phyloP scores from a whole-genome alignment of 2,888 invertebrate genomes.

The Synergus umbraculus region DNA sequence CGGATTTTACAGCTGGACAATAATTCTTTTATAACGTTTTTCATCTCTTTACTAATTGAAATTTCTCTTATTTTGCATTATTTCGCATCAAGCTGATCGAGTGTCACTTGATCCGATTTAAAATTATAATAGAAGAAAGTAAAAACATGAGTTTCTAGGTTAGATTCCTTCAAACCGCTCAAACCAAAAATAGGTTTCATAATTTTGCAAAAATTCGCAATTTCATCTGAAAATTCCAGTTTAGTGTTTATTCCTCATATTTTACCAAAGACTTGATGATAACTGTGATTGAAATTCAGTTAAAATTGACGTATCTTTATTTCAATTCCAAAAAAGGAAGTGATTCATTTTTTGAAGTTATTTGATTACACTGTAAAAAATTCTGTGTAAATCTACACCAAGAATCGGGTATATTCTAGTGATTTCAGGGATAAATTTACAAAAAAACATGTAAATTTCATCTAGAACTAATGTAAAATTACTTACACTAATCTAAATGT shows the following conservation, averaged over 20 bases:
- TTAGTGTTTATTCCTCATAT: neutral
- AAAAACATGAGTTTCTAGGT: constrained; percentile 10
- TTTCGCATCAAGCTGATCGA: no score
- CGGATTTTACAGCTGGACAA: constrained; percentile 32
- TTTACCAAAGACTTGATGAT: neutral
- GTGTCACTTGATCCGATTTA: neutral
- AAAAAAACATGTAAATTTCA: no score
- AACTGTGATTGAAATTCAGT: neutral
- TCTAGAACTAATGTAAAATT: no score
- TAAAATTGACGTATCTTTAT: neutral
- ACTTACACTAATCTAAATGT: no score
- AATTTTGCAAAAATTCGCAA: neutral
- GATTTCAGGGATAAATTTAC: no score
- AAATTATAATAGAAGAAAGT: neutral
- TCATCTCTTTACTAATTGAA: neutral
- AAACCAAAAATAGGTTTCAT: neutral
- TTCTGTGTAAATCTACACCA: no score
- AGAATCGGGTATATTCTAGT: no score
- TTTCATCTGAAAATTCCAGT: neutral
- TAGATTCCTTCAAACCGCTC: neutral
- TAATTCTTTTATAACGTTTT: neutral
- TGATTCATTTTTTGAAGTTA: neutral
- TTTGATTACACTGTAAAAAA: neutral
- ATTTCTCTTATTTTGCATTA: neutral
- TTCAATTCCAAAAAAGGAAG: neutral